Base-by-base conservation (phyloP, 2,888 invertebrate genomes). In the Drosophila stalkeri region DNA sequence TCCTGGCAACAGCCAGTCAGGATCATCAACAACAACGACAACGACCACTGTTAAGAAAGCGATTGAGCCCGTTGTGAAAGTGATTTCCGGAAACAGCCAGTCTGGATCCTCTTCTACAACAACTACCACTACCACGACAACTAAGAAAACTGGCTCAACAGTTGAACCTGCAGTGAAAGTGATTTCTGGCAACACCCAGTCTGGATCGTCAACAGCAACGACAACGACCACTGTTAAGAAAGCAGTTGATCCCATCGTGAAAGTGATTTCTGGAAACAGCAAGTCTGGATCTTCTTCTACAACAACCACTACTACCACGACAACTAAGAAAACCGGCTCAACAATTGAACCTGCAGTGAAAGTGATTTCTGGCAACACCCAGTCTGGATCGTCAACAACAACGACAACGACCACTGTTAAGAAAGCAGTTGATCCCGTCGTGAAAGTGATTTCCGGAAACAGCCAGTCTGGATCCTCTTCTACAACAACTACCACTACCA, bases 401-500 rank as follows among this genome's bases (percentile, higher is more conserved):
- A 11, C 47, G 31, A 49, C 47, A 2, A 49, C 47, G 0, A 49
- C 47, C 16, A 46, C 16, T 2, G 0, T 23, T 2, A 23, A 23
- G 16, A 8, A 14, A 8, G 16, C 46, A 2, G 46, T 6, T 6
- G 23, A 23, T 0, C 46, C 46, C 7, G 46, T 7, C 3, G 23
- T 46, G 23, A 46, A 23, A 16, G 23, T 23, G 2, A 6, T 23
- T 23, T 23, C 23, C 23, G 46, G 14, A 23, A 7, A 46, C 23
- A 46, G 14, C 23, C 23, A 46, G 14, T 23, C 46, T 23, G 46
- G 46, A 46, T 46, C 43, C 43, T 43, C 44, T 44, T 44, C 12
- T 2, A 20, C 44, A 20, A 44, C 54, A 11, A 64, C 64, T 4
- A 59, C 64, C 2, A 51, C 47, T 3, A 64, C 49, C 3, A 20